phyloP scores from a whole-genome alignment of 2,113 vertebrate genomes.

The Apeltes quadracus region DNA sequence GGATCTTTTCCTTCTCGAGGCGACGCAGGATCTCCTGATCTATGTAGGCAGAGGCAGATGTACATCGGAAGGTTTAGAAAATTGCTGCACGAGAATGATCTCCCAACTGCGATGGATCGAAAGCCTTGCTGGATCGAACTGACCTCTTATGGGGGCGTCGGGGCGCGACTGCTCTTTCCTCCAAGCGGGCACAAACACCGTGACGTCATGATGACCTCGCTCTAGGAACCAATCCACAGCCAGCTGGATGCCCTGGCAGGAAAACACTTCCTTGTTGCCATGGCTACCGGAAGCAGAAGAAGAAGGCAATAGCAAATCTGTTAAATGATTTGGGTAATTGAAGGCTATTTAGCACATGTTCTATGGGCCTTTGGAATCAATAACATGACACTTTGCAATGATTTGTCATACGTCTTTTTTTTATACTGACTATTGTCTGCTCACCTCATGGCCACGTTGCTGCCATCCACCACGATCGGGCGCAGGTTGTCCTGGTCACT shows the following conservation, averaged over 20 bases:
- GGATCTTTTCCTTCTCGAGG: slow-evolving; percentile 94
- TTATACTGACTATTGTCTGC: slow-evolving; percentile 10
- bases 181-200: slow-evolving; percentile 98
- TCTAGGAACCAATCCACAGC: slow-evolving; percentile 98
- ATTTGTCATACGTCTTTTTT: not conserved
- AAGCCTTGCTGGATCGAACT: not conserved
- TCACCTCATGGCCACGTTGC: slow-evolving; percentile 98
- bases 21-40: slow-evolving; percentile 95
- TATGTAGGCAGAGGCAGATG: slow-evolving; percentile 52
- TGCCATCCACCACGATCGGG: slow-evolving; percentile 94
- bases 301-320: not conserved
- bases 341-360: not conserved
- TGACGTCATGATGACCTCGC: slow-evolving; percentile 93
- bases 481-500: slow-evolving; percentile 94
- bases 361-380: not conserved
- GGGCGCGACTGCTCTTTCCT: slow-evolving; percentile 97
- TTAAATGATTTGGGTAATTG: not conserved
- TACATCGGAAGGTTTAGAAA: not conserved
- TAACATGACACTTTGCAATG: not conserved
- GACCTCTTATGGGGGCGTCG: slow-evolving; percentile 95
- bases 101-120: too few relatives aligned
- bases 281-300: slow-evolving; percentile 83
- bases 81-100: not conserved
- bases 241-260: slow-evolving; percentile 96
- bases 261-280: slow-evolving; percentile 99